These are phyloP conservation scores for Myotis pilosus DNA, from an alignment of 2,797 vertebrate species.

Conservation along the genomic window DNA sequence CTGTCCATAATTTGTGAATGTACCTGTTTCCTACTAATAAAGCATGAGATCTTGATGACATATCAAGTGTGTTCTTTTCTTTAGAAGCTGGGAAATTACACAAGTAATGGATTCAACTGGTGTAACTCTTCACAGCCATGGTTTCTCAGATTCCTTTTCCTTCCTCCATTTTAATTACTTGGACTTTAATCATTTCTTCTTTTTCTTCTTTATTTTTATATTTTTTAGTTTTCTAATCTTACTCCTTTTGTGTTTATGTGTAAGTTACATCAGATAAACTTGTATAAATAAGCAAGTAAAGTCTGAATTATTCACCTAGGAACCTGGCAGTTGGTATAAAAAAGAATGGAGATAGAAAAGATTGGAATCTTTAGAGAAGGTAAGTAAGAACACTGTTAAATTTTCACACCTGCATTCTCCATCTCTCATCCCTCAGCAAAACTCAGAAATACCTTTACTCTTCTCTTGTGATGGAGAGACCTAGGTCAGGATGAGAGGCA, in stretches of 20 bases:
- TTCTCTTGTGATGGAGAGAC: background rate
- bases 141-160: background rate
- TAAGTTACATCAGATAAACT: background rate
- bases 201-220: background rate
- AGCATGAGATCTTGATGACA: background rate
- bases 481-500: background rate
- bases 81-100: background rate
- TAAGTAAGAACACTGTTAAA: slow-evolving; percentile 6
- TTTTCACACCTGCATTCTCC: background rate
- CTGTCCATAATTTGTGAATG: background rate
- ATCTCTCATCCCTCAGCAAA: background rate
- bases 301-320: slow-evolving; percentile 42
- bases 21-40: background rate
- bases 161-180: background rate
- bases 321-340: background rate
- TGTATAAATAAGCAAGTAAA: slow-evolving; percentile 28
- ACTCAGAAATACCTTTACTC: background rate
- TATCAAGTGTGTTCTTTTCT: background rate
- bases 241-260: background rate
- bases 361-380: background rate
- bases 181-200: background rate
- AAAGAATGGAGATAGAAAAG: background rate
- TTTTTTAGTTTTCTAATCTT: background rate
- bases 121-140: background rate
- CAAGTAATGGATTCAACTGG: background rate